These are phyloP conservation scores for Pogonognathellus flavescens DNA, from an alignment of 1,140 invertebrate species.

Conservation along the genomic window DNA sequence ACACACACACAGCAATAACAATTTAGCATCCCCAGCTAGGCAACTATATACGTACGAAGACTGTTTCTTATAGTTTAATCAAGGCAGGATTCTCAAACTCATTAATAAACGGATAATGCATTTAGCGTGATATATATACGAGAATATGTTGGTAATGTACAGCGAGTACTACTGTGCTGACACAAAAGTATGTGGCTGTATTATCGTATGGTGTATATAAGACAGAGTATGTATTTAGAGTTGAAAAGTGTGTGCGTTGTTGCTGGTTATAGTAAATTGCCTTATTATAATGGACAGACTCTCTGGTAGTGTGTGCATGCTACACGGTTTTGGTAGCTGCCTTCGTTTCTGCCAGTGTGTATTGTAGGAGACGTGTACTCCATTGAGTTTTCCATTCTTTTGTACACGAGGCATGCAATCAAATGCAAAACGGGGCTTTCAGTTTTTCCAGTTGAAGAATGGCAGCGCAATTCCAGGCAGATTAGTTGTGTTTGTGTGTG, in stretches of 20 bases:
- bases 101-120: slow-evolving; percentile 34
- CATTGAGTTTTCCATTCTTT: slow-evolving; percentile 8
- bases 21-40: no score
- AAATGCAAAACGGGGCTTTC: neutral
- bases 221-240: neutral
- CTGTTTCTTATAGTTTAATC: slow-evolving; percentile 18
- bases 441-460: slow-evolving; percentile 48
- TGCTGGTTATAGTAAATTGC: slow-evolving; percentile 44
- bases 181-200: neutral
- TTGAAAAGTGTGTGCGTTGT: neutral
- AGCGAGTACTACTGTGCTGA: neutral
- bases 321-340: neutral
- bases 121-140: neutral
- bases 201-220: neutral
- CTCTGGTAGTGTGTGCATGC: slow-evolving; percentile 28
- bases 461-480: neutral
- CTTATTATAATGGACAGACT: slow-evolving; percentile 37
- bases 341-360: neutral
- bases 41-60: no score
- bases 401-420: slow-evolving; percentile 5
- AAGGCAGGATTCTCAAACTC: neutral
- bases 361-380: neutral
- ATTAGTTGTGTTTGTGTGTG: slow-evolving; percentile 4
- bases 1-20: no score
- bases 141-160: slow-evolving; percentile 9